Evolutionary conservation across 2,113 vertebrate species (phyloP).

Genomic region (Gallinago jamesoni): DNA sequence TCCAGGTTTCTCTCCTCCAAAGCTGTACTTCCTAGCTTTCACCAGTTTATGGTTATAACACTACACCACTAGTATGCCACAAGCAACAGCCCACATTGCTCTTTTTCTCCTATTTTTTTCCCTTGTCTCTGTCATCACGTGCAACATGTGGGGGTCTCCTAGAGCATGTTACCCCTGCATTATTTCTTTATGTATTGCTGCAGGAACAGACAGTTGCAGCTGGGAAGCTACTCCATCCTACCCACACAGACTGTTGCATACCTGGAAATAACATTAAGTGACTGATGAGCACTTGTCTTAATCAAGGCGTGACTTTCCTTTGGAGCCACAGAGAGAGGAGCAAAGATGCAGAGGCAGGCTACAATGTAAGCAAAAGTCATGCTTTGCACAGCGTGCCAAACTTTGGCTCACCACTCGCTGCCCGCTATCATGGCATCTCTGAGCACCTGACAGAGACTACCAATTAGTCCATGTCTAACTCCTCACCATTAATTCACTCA

Average conservation of each 20-base stretch:
- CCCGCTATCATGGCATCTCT: not conserved
- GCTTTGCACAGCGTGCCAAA: not conserved
- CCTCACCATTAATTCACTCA: not conserved
- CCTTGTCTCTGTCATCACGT: not conserved
- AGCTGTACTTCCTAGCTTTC: not conserved
- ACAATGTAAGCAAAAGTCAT: not conserved
- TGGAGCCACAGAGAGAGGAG: not conserved
- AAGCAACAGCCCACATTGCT: not conserved
- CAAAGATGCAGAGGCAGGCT: not conserved
- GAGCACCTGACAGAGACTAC: not conserved
- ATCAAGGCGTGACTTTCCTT: not conserved
- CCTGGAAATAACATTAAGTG: slow-evolving; percentile 1
- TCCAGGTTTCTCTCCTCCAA: not conserved
- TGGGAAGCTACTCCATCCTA: not conserved
- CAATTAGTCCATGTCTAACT: slow-evolving; percentile 9
- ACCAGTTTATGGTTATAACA: not conserved
- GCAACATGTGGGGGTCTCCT: not conserved
- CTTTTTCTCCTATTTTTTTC: not conserved
- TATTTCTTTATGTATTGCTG: not conserved
- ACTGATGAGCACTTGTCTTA: not conserved
- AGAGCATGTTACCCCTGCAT: not conserved
- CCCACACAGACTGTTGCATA: not conserved
- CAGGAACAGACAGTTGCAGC: not conserved
- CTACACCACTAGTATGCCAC: not conserved
- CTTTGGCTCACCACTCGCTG: fast-evolving